Conservation (phyloP, 1,140 invertebrate species). For the Drosophila subobscura region DNA sequence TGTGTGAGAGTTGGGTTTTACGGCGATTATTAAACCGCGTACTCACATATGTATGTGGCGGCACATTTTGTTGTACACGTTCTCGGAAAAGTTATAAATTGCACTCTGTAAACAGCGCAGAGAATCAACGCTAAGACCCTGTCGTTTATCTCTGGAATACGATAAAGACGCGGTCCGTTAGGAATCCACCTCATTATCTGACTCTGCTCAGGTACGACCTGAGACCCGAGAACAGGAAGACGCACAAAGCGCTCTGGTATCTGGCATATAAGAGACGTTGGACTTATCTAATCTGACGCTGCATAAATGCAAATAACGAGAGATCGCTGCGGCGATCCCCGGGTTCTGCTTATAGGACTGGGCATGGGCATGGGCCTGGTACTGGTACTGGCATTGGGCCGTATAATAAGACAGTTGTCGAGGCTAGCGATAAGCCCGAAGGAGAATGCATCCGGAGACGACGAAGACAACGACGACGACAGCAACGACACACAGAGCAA, state of each 20-base stretch:
- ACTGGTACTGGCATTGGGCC: conserved; percentile 5
- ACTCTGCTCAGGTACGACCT: conserved; percentile 40
- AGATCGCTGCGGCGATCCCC: conserved; percentile 53
- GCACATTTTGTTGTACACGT: conserved; percentile 61
- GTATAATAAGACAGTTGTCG: conserved; percentile 69
- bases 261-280: conserved; percentile 35
- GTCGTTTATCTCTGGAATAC: conserved; percentile 60
- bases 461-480: conserved; percentile 46
- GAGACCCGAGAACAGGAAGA: conserved; percentile 72
- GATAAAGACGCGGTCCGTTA: conserved; percentile 63
- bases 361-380: neutral
- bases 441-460: conserved; percentile 68
- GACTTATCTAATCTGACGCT: conserved; percentile 75
- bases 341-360: conserved; percentile 1
- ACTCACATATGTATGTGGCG: conserved; percentile 20
- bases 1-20: conserved; percentile 44
- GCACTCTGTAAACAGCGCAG: conserved; percentile 69
- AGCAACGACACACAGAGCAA: conserved; percentile 43
- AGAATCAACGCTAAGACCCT: conserved; percentile 70
- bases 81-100: conserved; percentile 78
- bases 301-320: conserved; percentile 77
- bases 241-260: conserved; percentile 34
- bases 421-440: conserved; percentile 61
- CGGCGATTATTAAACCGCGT: conserved; percentile 56
- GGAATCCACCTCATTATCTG: conserved; percentile 69